Evolutionary conservation across 2,888 invertebrate species (phyloP).

Genomic region (Dasysyrphus albostriatus): DNA sequence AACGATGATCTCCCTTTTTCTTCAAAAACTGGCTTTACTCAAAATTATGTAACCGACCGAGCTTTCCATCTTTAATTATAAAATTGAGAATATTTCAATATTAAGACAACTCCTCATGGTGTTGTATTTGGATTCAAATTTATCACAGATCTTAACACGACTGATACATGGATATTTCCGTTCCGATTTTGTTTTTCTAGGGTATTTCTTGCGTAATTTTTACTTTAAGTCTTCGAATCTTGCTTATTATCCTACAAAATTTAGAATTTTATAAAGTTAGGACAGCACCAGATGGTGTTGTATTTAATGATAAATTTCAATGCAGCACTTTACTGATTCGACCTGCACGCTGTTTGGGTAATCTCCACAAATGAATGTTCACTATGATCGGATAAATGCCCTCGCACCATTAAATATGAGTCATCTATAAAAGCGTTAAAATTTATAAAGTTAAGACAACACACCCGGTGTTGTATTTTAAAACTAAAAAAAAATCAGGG

Average conservation of each 20-base stretch:
- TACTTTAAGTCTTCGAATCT: neutral
- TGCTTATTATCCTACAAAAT: slow-evolving; percentile 23
- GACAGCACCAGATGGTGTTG: slow-evolving; percentile 46
- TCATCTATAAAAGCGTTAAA: slow-evolving; percentile 22
- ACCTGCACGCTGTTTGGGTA: neutral
- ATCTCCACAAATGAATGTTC: slow-evolving; percentile 3
- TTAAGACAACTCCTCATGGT: slow-evolving; percentile 46
- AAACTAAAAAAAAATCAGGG: neutral
- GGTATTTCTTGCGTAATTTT: neutral
- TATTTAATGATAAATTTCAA: slow-evolving; percentile 26
- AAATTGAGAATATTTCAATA: slow-evolving; percentile 41
- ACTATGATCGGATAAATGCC: neutral
- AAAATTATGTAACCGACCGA: neutral
- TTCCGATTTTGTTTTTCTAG: neutral
- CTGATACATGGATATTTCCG: neutral
- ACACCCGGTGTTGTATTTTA: slow-evolving; percentile 25
- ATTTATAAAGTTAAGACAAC: slow-evolving; percentile 30
- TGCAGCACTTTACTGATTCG: slow-evolving; percentile 19
- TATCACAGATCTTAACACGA: neutral
- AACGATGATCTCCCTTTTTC: neutral
- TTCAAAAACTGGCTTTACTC: neutral
- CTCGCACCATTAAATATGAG: neutral
- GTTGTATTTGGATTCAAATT: slow-evolving; percentile 16
- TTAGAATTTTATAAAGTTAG: slow-evolving; percentile 25
- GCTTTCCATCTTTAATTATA: slow-evolving; percentile 36